A percentile compares a stretch with the other conserved stretches of the same genome.
phyloP scores from a whole-genome alignment of 2,888 invertebrate species.

The Ashinkailepas kermadecensis region DNA sequence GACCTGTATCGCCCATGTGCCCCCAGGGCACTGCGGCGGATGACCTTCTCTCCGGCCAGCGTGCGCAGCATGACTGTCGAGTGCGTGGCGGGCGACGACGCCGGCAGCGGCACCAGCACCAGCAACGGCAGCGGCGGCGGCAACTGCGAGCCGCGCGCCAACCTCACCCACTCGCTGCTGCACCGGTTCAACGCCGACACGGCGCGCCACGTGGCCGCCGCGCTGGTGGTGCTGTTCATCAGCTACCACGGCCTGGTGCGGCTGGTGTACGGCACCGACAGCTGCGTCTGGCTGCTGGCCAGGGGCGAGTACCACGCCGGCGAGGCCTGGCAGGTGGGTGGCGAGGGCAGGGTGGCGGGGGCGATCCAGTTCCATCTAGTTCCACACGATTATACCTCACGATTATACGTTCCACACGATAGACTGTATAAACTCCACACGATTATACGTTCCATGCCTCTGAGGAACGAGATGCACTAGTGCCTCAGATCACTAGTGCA shows the following conservation, averaged over 20 bases:
- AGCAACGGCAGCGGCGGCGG: no score
- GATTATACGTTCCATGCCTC: no score
- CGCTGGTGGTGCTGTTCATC: conserved; percentile 15
- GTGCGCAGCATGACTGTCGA: neutral
- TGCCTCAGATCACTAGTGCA: no score
- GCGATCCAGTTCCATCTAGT: no score
- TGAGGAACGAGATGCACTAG: no score
- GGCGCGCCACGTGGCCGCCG: neutral
- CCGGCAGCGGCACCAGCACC: neutral
- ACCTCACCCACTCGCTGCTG: neutral
- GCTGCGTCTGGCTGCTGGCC: conserved; percentile 85
- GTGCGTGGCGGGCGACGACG: neutral
- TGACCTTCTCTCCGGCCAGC: conserved; percentile 12
- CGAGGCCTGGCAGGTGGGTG: conserved; percentile 66
- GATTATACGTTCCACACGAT: no score
- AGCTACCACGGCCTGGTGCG: conserved; percentile 17
- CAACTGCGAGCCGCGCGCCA: no score
- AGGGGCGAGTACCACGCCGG: conserved; percentile 89
- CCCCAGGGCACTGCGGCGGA: neutral
- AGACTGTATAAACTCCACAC: no score
- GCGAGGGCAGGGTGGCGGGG: no score
- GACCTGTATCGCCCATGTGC: no score
- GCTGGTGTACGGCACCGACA: conserved; percentile 63
- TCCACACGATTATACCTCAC: no score
- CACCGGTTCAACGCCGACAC: neutral